phyloP scores from a whole-genome alignment of 2,797 vertebrate species.

The Martes flavigula region DNA sequence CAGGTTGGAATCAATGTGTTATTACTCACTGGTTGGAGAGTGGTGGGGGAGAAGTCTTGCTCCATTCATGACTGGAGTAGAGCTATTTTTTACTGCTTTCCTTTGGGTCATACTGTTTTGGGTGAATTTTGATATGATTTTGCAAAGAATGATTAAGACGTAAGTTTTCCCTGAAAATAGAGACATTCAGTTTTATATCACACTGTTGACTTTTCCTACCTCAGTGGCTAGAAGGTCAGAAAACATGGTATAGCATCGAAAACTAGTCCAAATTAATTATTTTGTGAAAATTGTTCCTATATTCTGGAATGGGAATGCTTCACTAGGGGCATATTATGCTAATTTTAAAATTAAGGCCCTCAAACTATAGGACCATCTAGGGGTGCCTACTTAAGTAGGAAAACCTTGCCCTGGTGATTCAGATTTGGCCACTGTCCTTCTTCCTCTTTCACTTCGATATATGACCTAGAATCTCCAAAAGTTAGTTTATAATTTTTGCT shows the following conservation, averaged over 20 bases:
- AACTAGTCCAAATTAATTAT: not conserved
- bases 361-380: not conserved
- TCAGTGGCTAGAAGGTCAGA: constrained; percentile 5
- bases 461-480: not conserved
- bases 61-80: not conserved
- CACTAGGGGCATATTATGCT: not conserved
- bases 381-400: not conserved
- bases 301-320: not conserved
- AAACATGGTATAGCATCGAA: not conserved
- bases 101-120: not conserved
- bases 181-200: constrained; percentile 50
- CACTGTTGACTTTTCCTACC: not conserved
- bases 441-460: not conserved
- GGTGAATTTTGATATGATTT: constrained; percentile 9
- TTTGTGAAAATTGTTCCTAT: not conserved
- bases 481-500: not conserved
- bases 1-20: not conserved
- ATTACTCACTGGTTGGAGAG: not conserved
- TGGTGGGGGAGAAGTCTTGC: not conserved
- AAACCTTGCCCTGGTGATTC: not conserved
- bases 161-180: not conserved
- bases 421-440: not conserved
- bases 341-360: not conserved
- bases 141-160: constrained; percentile 35
- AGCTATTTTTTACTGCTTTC: not conserved